Evolutionary conservation across 2,797 vertebrate species (phyloP).

Genomic region (Aulostomus chinensis): DNA sequence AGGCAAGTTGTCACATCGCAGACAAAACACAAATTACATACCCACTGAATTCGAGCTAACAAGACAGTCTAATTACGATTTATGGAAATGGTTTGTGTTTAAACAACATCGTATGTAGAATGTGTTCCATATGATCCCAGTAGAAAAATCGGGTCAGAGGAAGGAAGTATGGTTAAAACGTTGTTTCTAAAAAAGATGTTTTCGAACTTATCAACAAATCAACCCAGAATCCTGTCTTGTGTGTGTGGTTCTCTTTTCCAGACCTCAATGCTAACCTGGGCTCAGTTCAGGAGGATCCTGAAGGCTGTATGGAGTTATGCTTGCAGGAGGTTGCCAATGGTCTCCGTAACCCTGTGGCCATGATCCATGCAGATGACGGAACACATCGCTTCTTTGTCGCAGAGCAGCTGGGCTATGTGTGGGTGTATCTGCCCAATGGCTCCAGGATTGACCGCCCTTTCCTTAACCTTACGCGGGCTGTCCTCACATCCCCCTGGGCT

Average conservation of each 20-base stretch:
- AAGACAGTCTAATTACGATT: not conserved
- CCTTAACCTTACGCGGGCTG: conserved; percentile 82
- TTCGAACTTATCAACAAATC: too few species aligned
- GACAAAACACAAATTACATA: not conserved
- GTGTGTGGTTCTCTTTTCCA: conserved; percentile 6
- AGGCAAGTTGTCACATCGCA: too few species aligned
- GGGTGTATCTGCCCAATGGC: conserved; percentile 83
- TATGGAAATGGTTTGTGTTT: too few species aligned
- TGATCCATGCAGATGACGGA: conserved; percentile 85
- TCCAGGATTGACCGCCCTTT: conserved; percentile 84
- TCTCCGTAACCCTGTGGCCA: conserved; percentile 85
- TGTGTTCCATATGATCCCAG: not conserved
- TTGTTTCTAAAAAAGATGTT: too few species aligned
- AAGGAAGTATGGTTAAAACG: too few species aligned
- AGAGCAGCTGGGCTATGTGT: conserved; percentile 85
- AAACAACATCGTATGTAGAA: not conserved
- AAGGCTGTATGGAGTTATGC: conserved; percentile 85
- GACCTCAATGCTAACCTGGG: conserved; percentile 82
- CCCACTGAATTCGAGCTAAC: too few species aligned
- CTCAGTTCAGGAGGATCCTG: conserved; percentile 70
- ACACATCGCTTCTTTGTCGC: conserved; percentile 86
- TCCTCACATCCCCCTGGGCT: conserved; percentile 83
- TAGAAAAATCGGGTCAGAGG: too few species aligned
- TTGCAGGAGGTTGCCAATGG: conserved; percentile 83
- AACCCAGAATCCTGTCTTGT: not conserved